phyloP scores from a whole-genome alignment of 1,140 invertebrate genomes.

The Phymastichus coffea region DNA sequence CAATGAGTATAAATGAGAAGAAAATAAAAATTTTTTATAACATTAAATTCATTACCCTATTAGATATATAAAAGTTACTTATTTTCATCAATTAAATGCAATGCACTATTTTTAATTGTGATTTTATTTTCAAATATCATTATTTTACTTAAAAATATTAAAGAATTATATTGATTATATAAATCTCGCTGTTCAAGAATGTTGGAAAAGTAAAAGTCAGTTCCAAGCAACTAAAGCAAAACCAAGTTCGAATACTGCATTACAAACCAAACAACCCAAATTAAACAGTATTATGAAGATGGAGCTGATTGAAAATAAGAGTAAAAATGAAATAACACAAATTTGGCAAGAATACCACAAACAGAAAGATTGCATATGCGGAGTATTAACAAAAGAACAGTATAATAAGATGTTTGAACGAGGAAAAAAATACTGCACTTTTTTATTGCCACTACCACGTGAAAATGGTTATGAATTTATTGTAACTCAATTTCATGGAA shows the following conservation, averaged over 20 bases:
- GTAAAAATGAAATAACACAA: conserved; percentile 69
- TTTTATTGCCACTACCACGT: conserved; percentile 80
- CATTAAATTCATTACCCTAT: too few relatives aligned
- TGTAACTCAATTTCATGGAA: conserved; percentile 73
- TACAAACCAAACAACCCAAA: conserved; percentile 41
- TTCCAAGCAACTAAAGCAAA: conserved; percentile 44
- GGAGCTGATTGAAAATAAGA: conserved; percentile 73
- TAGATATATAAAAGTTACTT: too few relatives aligned
- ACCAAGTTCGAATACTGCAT: conserved; percentile 57
- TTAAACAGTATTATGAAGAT: conserved; percentile 78
- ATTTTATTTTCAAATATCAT: background rate
- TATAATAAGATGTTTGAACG: conserved; percentile 63
- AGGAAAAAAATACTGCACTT: conserved; percentile 66
- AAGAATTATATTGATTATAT: conserved; percentile 20
- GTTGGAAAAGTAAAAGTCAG: conserved; percentile 28
- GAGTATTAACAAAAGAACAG: conserved; percentile 63
- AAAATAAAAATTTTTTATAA: too few relatives aligned
- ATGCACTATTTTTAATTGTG: background rate
- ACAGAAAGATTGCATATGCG: conserved; percentile 72
- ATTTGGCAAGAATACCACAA: conserved; percentile 84
- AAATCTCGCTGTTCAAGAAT: conserved; percentile 40
- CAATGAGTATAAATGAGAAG: too few relatives aligned
- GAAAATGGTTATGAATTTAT: conserved; percentile 87
- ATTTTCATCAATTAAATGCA: conserved; percentile 19
- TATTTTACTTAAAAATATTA: background rate